A percentile compares a stretch with the other conserved stretches of the same genome.
Evolutionary conservation across 2,888 invertebrate species (phyloP).

Genomic region (Hydroisotoma schaefferi): DNA sequence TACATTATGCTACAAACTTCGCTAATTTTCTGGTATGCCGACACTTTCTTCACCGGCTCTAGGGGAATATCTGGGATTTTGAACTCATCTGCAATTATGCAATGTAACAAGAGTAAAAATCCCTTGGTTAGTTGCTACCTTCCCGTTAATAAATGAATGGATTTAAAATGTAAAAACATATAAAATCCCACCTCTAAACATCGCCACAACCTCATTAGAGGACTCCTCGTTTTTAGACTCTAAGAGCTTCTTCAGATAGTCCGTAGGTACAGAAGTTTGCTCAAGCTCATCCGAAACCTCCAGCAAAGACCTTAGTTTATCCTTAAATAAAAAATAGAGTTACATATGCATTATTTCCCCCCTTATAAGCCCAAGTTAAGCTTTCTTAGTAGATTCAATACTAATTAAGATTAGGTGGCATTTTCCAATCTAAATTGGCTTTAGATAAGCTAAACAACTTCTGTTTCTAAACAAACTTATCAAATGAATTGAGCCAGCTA

Average conservation of each 20-base stretch:
- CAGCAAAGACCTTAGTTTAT: background rate
- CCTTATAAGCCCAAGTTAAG: no score
- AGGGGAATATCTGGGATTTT: background rate
- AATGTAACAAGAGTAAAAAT: no score
- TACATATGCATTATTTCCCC: no score
- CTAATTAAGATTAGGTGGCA: no score
- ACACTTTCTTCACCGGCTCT: background rate
- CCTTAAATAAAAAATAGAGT: background rate
- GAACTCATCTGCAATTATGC: slow-evolving; percentile 6
- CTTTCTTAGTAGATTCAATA: no score
- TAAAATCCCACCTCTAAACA: background rate
- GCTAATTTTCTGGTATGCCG: slow-evolving; percentile 23
- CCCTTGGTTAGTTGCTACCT: no score
- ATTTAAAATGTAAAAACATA: no score
- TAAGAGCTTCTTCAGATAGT: slow-evolving; percentile 1
- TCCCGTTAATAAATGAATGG: no score
- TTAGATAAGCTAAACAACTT: no score
- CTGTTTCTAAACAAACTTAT: background rate
- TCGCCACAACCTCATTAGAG: background rate
- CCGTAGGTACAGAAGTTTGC: slow-evolving; percentile 1
- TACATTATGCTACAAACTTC: slow-evolving; percentile 27
- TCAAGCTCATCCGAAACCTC: background rate
- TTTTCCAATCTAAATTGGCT: no score
- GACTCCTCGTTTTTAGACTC: background rate
- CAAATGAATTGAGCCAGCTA: background rate